Evolutionary conservation across 2,113 vertebrate genomes (phyloP).

Genomic region (Raja brachyura): DNA sequence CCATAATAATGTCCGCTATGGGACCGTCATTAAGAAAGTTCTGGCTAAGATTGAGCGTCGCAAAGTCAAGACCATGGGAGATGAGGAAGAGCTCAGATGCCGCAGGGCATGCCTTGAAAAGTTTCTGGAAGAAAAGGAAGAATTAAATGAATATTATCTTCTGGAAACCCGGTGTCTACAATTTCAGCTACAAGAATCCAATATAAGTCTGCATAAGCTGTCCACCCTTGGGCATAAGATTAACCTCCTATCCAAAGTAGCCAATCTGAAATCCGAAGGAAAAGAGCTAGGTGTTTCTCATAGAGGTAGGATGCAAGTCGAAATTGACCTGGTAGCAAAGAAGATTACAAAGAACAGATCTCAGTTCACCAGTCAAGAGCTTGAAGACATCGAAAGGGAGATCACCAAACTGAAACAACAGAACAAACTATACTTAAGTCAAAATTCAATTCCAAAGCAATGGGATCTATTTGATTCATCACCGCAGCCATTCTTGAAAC

Average conservation of each 20-base stretch:
- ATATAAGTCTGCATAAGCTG: neutral
- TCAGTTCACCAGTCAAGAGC: neutral
- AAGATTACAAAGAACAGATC: neutral
- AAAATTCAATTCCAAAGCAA: neutral
- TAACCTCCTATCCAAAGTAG: slow-evolving; percentile 31
- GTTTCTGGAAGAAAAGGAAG: neutral
- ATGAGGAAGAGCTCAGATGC: neutral
- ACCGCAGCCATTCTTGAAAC: neutral
- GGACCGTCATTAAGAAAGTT: slow-evolving; percentile 39
- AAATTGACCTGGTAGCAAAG: neutral
- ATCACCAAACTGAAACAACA: slow-evolving; percentile 26
- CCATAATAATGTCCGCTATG: slow-evolving; percentile 42
- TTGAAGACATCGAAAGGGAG: neutral
- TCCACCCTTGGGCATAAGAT: slow-evolving; percentile 28
- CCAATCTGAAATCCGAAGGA: slow-evolving; percentile 32
- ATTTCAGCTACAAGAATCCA: neutral
- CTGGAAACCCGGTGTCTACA: neutral
- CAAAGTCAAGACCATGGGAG: slow-evolving; percentile 40
- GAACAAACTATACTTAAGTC: slow-evolving; percentile 26
- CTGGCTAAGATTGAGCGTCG: slow-evolving; percentile 41
- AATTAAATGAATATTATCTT: neutral
- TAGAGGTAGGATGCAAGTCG: neutral
- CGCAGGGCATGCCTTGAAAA: neutral
- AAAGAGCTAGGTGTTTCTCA: neutral
- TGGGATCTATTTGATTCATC: neutral